Conservation (phyloP, 2,113 vertebrate species). For the Grammomys surdaster region DNA sequence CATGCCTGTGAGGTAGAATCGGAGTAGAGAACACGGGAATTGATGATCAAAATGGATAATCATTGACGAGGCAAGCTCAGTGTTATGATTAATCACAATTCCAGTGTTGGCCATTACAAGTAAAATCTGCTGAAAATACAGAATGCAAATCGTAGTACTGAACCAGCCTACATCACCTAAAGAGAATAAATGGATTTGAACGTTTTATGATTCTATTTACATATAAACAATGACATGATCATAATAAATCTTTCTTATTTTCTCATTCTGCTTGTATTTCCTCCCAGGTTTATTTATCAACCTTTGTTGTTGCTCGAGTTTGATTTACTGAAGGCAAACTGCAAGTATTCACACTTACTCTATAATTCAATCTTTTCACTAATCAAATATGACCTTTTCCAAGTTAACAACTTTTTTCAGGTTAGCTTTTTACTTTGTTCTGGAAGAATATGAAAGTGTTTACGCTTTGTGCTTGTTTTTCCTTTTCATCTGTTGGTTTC, state of each 20-base stretch:
- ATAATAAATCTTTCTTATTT: conserved; percentile 57
- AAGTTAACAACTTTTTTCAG: conserved; percentile 19
- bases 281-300: conserved; percentile 11
- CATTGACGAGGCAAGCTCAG: not conserved
- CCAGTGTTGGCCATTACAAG: not conserved
- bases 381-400: conserved; percentile 50
- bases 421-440: conserved; percentile 39
- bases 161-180: not conserved
- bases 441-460: not conserved
- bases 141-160: not conserved
- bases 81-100: not conserved
- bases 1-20: not conserved
- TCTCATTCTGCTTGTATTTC: conserved; percentile 45
- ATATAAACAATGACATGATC: conserved; percentile 20
- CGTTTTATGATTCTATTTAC: conserved; percentile 18
- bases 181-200: conserved; percentile 15
- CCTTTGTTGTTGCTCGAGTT: conserved; percentile 15
- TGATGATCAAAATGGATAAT: not conserved
- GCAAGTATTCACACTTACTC: conserved; percentile 25
- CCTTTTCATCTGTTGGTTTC: not conserved
- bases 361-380: conserved; percentile 52
- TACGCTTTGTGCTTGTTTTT: not conserved
- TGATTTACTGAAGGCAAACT: conserved; percentile 41
- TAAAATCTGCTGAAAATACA: conserved; percentile 6
- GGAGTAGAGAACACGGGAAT: not conserved